phyloP scores from a whole-genome alignment of 2,113 vertebrate species.

The Nipponia nippon region DNA sequence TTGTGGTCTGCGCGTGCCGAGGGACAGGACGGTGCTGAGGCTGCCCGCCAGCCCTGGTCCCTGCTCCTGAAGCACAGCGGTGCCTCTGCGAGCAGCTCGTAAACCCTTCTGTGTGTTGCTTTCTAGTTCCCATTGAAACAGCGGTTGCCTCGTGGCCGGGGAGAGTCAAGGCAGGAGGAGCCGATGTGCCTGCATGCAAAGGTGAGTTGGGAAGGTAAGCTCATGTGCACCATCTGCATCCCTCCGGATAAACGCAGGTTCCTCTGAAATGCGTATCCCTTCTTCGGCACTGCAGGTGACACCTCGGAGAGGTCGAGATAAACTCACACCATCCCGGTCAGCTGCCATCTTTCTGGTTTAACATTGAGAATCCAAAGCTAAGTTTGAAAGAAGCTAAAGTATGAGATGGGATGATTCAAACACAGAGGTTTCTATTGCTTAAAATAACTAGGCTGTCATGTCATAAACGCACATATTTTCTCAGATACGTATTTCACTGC shows the following conservation, averaged over 20 bases:
- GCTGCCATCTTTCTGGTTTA: neutral
- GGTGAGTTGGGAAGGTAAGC: constrained; percentile 55
- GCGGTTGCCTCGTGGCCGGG: neutral
- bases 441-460: neutral
- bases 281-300: neutral
- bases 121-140: neutral
- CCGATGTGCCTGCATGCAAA: neutral
- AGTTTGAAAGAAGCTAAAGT: neutral
- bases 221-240: rapidly evolving
- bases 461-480: neutral
- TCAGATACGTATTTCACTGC: neutral
- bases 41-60: neutral
- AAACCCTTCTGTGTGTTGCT: neutral
- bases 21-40: neutral
- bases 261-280: rapidly evolving
- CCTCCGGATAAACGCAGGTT: neutral
- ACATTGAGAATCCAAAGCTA: neutral
- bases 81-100: neutral
- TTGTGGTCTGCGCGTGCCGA: neutral
- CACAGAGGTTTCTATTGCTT: neutral
- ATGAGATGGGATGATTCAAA: neutral
- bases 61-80: rapidly evolving
- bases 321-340: neutral
- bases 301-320: rapidly evolving
- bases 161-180: neutral